Base-by-base conservation (phyloP, 2,113 vertebrate genomes). In the Corvus cornix region DNA sequence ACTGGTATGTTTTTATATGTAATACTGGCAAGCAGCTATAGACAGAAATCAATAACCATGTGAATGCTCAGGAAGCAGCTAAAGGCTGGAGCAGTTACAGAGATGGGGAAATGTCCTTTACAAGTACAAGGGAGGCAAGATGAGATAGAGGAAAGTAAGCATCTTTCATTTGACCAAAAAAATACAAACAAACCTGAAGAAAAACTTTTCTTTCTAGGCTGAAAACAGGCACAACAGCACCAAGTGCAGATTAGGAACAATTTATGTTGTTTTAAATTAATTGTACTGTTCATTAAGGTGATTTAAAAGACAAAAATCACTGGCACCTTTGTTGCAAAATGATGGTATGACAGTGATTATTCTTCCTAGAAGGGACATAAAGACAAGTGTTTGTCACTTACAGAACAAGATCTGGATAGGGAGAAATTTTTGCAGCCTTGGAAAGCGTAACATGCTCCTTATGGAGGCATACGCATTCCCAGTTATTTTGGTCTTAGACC, bases 391-490 rank as follows among this genome's bases (percentile, higher is more conserved):
- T 39, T 87, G 11, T 39, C 39, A 43, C 37, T 48, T 91, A 28
- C 5, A 63, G 26, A 72, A 41, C 28, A 69, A 74, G 19, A n/a
- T 55, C 56, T 63, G 28, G 4, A 20, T 75, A 15, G 13, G 16
- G 17, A 26, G 23, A 85, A 72, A 63, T 11, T 16, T 53, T 19
- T 67, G 35, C 30, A 43, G 15, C 2, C 0, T 22, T 78, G 15
- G 43, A 53, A 82, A 67, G 11, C 2, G 9, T 18, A 60, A 56
- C 5, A 7, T 16, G 7, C 10, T 76, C 13, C 27, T 59, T 63
- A 21, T 22, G 48, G 17, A 62, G 31, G 1, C 16, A 30, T 31
- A 10, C 6, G 33, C 1, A 0, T 68, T 89, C 24, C 26, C 18
- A 20, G 26, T 8, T 48, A 28, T 81, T 87, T 60, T 56, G 27